phyloP scores from a whole-genome alignment of 1,140 invertebrate genomes.

The Wasmannia auropunctata region DNA sequence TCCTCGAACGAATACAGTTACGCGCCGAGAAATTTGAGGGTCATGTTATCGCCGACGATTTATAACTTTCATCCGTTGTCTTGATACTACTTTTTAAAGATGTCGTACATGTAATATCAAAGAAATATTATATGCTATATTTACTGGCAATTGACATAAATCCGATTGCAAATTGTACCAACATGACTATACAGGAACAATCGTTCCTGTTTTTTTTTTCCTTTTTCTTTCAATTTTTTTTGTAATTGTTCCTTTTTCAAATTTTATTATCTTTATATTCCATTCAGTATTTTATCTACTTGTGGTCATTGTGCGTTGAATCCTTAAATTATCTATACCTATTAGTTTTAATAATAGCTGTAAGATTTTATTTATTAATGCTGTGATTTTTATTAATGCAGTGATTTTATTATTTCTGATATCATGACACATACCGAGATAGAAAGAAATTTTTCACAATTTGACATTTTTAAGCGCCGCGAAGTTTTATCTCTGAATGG shows the following conservation, averaged over 20 bases:
- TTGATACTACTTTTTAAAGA: constrained; percentile 9
- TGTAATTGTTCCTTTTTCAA: not conserved
- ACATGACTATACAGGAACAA: not conserved
- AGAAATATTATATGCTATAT: not conserved
- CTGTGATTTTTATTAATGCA: not conserved
- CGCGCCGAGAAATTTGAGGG: constrained; percentile 10
- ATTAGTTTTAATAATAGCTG: not conserved
- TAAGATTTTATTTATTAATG: constrained; percentile 5
- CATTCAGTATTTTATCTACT: not conserved
- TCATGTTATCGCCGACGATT: constrained; percentile 20
- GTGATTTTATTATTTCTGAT: not conserved
- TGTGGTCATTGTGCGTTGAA: not conserved
- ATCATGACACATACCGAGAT: not conserved
- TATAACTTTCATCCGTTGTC: constrained; percentile 7
- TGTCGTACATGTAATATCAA: not conserved
- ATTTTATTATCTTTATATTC: not conserved
- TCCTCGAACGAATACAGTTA: constrained; percentile 19
- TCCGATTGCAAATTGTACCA: not conserved
- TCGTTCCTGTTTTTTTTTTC: not conserved
- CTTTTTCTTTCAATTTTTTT: too few species aligned
- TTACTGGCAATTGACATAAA: not conserved
- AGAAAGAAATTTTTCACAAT: not conserved
- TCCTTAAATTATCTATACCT: not conserved
- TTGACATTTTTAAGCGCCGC: not conserved
- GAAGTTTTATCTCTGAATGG: constrained; percentile 3